phyloP scores from a whole-genome alignment of 2,797 vertebrate genomes.

The Pangasius macronema region DNA sequence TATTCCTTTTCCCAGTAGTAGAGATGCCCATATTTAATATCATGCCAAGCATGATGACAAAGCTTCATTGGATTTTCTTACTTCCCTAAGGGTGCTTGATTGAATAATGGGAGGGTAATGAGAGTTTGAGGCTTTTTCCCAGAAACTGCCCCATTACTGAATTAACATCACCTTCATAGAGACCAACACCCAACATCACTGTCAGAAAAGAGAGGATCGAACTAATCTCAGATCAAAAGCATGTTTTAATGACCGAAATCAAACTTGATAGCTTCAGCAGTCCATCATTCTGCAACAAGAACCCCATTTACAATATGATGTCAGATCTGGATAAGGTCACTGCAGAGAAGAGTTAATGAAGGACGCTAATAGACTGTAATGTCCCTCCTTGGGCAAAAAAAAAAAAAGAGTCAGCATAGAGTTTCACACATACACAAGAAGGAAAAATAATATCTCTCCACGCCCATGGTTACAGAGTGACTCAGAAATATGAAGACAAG shows the following conservation, averaged over 20 bases:
- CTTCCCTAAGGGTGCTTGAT: constrained; percentile 12
- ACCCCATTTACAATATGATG: constrained; percentile 9
- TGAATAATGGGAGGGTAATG: constrained; percentile 21
- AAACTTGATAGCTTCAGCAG: neutral
- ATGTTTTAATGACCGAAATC: neutral
- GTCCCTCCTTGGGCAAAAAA: neutral
- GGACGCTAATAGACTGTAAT: constrained; percentile 3
- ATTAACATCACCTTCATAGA: neutral
- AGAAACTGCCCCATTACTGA: constrained; percentile 9
- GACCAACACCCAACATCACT: neutral
- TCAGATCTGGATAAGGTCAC: constrained; percentile 14
- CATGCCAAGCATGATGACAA: neutral
- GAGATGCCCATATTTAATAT: neutral
- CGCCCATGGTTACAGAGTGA: neutral
- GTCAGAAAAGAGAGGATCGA: neutral
- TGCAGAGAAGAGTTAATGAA: neutral
- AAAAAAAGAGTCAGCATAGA: neutral
- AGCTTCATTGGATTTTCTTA: constrained; percentile 21
- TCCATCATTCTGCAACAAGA: constrained; percentile 23
- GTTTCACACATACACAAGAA: neutral
- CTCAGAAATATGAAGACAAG: neutral
- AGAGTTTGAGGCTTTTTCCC: constrained; percentile 25
- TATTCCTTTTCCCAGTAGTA: constrained; percentile 5
- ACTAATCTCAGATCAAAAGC: constrained; percentile 8
- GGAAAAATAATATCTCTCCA: neutral